Conservation (phyloP, 2,113 vertebrate species). For the Gavia stellata region DNA sequence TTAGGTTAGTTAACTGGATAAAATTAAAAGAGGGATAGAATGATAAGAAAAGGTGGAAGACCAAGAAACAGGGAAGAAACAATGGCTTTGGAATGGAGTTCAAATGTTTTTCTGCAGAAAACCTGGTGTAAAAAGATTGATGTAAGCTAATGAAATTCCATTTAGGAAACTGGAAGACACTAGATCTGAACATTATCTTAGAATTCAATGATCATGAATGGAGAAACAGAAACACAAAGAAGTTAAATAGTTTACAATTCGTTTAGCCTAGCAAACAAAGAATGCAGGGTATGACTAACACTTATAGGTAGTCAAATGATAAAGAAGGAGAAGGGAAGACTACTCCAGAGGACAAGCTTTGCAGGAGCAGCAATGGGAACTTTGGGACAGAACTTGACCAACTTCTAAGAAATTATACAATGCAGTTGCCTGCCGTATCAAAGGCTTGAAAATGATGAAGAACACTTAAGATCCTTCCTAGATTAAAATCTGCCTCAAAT, state of each 20-base stretch:
- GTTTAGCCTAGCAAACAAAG: background rate
- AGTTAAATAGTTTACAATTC: background rate
- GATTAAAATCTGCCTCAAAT: conserved; percentile 18
- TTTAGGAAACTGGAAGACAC: background rate
- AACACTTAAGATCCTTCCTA: background rate
- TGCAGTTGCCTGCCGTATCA: background rate
- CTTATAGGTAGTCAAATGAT: background rate
- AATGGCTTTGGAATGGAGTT: background rate
- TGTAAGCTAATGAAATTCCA: background rate
- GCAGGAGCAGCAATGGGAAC: background rate
- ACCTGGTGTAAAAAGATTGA: background rate
- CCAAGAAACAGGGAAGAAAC: background rate
- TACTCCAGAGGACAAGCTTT: background rate
- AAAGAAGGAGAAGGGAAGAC: background rate
- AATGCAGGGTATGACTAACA: background rate
- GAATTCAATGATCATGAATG: background rate
- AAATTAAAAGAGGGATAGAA: background rate
- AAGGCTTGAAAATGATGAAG: background rate
- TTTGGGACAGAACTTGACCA: background rate
- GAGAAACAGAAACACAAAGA: background rate
- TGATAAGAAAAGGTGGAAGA: background rate
- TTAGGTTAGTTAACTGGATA: background rate
- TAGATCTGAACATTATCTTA: background rate
- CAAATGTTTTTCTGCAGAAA: background rate
- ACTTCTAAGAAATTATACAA: background rate